Percentiles rank a stretch among this genome's conserved stretches.
These are phyloP conservation scores for Holacanthella duospinosa DNA, from an alignment of 2,888 invertebrate genomes.

Conservation along the genomic window DNA sequence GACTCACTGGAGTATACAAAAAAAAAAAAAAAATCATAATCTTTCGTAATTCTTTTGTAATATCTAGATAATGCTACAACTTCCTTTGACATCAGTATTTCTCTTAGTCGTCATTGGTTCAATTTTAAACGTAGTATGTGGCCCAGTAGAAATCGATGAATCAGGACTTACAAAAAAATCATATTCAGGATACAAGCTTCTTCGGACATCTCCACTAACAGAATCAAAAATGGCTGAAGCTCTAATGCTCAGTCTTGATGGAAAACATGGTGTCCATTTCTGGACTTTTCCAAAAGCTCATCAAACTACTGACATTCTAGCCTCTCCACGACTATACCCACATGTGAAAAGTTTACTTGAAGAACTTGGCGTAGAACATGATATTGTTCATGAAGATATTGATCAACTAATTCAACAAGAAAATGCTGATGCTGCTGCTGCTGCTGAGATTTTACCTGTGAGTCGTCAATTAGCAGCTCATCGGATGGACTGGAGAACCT, in stretches of 20 bases:
- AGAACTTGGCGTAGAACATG: conserved; percentile 26
- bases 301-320: conserved; percentile 32
- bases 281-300: conserved; percentile 34
- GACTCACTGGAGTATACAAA: too few relatives aligned
- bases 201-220: conserved; percentile 22
- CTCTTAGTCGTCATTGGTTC: too few relatives aligned
- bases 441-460: conserved; percentile 5
- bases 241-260: conserved; percentile 23
- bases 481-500: conserved; percentile 34
- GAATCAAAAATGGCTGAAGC: conserved; percentile 19
- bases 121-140: not conserved
- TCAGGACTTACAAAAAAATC: conserved; percentile 14
- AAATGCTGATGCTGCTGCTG: conserved; percentile 22
- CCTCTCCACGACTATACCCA: conserved; percentile 23
- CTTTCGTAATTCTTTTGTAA: too few relatives aligned
- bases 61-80: too few relatives aligned
- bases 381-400: conserved; percentile 40
- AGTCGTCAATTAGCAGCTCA: conserved; percentile 24
- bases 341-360: conserved; percentile 22
- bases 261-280: conserved; percentile 33
- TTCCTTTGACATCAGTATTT: too few relatives aligned
- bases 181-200: conserved; percentile 31
- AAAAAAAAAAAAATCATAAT: too few relatives aligned
- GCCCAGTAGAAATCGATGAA: not conserved
- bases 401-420: conserved; percentile 32